phyloP scores from a whole-genome alignment of 2,797 vertebrate genomes.

The Melanotaenia parkinsoni region DNA sequence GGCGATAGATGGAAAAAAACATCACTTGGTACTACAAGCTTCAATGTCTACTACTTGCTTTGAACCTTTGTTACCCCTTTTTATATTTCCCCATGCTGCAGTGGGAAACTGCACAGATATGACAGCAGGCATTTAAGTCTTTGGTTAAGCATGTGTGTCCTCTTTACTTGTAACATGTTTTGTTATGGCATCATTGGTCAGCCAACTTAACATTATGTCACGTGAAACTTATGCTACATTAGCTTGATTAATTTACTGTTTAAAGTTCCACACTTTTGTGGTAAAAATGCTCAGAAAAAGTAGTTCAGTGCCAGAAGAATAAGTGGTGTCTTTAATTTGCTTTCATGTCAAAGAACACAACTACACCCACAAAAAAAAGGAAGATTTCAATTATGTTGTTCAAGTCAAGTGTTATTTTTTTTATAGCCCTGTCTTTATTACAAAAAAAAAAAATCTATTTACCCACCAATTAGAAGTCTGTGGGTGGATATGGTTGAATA shows the following conservation, averaged over 20 bases:
- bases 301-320: constrained; percentile 45
- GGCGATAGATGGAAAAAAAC: constrained; percentile 24
- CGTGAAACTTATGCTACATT: constrained; percentile 6
- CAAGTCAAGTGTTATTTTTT: not conserved
- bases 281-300: constrained; percentile 37
- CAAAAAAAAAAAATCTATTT: constrained; percentile 26
- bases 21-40: constrained; percentile 42
- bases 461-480: constrained; percentile 11
- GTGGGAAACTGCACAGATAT: constrained; percentile 30
- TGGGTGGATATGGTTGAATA: constrained; percentile 36
- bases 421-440: constrained; percentile 1
- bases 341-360: constrained; percentile 43
- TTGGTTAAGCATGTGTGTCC: not conserved
- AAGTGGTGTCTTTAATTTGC: constrained; percentile 53
- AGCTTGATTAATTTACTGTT: constrained; percentile 15
- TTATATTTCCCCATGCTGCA: constrained; percentile 26
- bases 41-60: constrained; percentile 39
- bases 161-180: not conserved
- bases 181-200: not conserved
- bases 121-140: constrained; percentile 26
- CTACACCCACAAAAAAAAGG: constrained; percentile 34
- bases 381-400: constrained; percentile 38
- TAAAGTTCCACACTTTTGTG: constrained; percentile 17
- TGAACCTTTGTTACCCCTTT: constrained; percentile 31
- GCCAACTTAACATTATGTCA: constrained; percentile 4